Conservation (phyloP, 2,797 vertebrate species). For the Sibirionetta formosa region DNA sequence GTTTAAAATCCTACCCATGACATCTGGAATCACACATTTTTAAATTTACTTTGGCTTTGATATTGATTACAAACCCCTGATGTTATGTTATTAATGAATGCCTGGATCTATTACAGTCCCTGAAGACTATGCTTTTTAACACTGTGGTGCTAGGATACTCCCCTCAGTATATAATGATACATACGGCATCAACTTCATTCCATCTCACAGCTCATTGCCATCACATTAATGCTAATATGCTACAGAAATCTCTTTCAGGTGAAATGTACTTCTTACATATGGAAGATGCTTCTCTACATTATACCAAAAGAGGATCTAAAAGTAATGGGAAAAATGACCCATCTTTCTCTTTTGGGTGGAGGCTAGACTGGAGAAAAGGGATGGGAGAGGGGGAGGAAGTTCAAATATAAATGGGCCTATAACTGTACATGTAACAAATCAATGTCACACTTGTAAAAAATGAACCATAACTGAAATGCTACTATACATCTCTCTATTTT, state of each 20-base stretch:
- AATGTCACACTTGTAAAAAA: neutral
- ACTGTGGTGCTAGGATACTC: neutral
- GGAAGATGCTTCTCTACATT: neutral
- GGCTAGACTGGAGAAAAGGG: neutral
- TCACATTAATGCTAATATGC: neutral
- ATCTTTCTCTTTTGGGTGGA: neutral
- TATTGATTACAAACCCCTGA: neutral
- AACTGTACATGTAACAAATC: neutral
- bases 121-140: neutral
- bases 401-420: neutral
- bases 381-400: neutral
- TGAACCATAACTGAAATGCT: neutral
- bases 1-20: neutral
- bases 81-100: neutral
- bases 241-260: neutral
- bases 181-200: neutral
- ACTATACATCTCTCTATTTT: accelerated
- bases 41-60: conserved; percentile 18
- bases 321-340: neutral
- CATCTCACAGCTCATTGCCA: neutral
- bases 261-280: neutral
- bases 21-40: neutral
- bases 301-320: neutral
- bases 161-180: neutral
- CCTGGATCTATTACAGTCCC: neutral